These are phyloP conservation scores for Callopanchax toddi DNA, from an alignment of 2,113 vertebrate genomes.

Conservation along the genomic window DNA sequence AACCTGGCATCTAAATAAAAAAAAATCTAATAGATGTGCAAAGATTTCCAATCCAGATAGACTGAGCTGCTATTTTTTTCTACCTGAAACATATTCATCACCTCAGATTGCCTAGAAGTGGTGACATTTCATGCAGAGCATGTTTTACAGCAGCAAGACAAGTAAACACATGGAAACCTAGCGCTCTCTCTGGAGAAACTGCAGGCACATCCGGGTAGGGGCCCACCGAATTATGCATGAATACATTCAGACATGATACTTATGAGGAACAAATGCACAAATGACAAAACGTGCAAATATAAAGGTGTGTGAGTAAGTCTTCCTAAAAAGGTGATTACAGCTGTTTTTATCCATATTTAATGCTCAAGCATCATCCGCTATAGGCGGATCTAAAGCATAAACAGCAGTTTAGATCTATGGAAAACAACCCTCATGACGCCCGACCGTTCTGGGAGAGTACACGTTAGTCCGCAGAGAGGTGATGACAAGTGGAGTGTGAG, in stretches of 20 bases:
- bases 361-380: constrained; percentile 13
- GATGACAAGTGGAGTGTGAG: constrained; percentile 33
- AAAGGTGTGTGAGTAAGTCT: too few species aligned
- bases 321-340: neutral
- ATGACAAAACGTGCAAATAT: neutral
- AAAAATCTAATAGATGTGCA: neutral
- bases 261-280: neutral
- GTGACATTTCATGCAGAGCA: constrained; percentile 34
- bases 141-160: constrained; percentile 51
- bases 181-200: constrained; percentile 47
- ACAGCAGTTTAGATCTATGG: constrained; percentile 14
- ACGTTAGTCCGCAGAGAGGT: constrained; percentile 38
- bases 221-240: constrained; percentile 29
- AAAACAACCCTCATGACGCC: constrained; percentile 6
- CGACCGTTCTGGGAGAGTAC: neutral
- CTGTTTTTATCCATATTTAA: neutral
- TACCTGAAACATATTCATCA: neutral
- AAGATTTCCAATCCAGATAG: neutral
- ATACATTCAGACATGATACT: constrained; percentile 27
- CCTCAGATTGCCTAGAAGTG: constrained; percentile 14
- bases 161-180: constrained; percentile 51
- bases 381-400: constrained; percentile 3
- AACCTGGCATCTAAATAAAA: neutral
- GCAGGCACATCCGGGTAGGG: constrained; percentile 69
- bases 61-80: neutral